Evolutionary conservation across 2,888 invertebrate species (phyloP), one percentile per base, ranked within the genome.

Genomic region (Ceramica pisi): DNA sequence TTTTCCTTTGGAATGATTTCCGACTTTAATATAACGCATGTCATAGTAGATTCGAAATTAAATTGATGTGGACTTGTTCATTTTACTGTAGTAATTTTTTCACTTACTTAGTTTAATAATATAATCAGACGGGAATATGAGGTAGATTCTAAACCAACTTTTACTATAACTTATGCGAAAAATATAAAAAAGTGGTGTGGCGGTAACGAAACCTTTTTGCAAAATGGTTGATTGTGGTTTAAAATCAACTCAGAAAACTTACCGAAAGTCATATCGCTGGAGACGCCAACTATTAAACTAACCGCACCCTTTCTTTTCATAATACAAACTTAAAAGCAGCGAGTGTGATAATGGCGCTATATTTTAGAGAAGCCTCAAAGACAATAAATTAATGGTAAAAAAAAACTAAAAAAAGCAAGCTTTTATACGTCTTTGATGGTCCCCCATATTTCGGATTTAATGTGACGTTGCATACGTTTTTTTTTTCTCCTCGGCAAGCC

Each of bases 281-380:
- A 12, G 31, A 31, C 31, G 6, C 10, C 9, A n/a, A n/a, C 3
- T n/a, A 10, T 10, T 48, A n/a, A 48, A 3, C 10, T n/a, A n/a
- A 48, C n/a, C 10, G n/a, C n/a, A n/a, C 16, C 16, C 12, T 23
- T 23, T 35, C 16, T 55, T 44, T 31, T 31, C 10, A 9, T 10
- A 35, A 4, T 63, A 19, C 19, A 2, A 35, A 31, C 44, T 7
- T 16, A 23, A 55, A 55, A 9, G 1, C 14, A 35, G 16, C 12
- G 16, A 19, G 14, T n/a, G 14, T 10, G 2, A 57, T 44, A 68
- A 35, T 23, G 35, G 12, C 19, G n/a, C 21, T 44, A 26, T 46
- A 38, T 75, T 70, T 14, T 26, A 4, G 46, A 50, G 44, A 59
- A 19, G 7, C 14, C 12, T 31, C n/a, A 38, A n/a, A 65, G 5